Percentiles rank a stretch among this genome's conserved stretches.
Evolutionary conservation across 1,140 invertebrate genomes (phyloP).

Genomic region (Calephelis nemesis): DNA sequence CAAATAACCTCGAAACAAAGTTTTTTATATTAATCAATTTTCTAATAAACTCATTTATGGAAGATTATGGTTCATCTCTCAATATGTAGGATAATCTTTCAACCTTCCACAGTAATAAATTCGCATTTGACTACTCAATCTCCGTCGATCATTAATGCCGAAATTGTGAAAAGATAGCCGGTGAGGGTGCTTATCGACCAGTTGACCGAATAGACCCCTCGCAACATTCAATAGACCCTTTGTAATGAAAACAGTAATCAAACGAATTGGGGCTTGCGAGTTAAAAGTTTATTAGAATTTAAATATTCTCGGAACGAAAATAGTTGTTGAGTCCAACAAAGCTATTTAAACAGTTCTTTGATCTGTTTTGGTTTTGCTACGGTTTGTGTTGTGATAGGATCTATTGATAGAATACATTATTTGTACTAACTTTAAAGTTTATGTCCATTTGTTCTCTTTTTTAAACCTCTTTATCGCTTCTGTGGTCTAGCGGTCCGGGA

Average conservation of each 20-base stretch:
- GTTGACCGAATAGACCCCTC: constrained; percentile 52
- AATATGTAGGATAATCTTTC: not conserved
- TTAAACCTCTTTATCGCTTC: too few relatives aligned
- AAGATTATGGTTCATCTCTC: not conserved
- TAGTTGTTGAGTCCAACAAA: too few relatives aligned
- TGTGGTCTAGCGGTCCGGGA: too few relatives aligned
- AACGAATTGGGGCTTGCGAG: constrained; percentile 52
- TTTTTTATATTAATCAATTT: too few relatives aligned
- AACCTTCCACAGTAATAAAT: constrained; percentile 17
- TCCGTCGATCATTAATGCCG: constrained; percentile 33
- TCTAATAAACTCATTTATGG: too few relatives aligned
- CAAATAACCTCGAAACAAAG: too few relatives aligned
- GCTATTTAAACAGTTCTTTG: too few relatives aligned
- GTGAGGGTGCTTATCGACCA: constrained; percentile 55
- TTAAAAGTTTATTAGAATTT: constrained; percentile 69
- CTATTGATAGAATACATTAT: too few relatives aligned
- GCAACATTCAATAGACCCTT: constrained; percentile 44
- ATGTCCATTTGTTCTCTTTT: too few relatives aligned
- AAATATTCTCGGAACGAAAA: constrained; percentile 27
- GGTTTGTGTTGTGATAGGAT: too few relatives aligned
- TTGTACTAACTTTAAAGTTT: too few relatives aligned
- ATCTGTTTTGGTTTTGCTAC: too few relatives aligned
- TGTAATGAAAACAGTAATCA: constrained; percentile 72
- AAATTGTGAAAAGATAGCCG: constrained; percentile 39
- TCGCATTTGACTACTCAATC: constrained; percentile 15